Conservation (phyloP, 2,888 invertebrate species). For the Thereva nobilitata region DNA sequence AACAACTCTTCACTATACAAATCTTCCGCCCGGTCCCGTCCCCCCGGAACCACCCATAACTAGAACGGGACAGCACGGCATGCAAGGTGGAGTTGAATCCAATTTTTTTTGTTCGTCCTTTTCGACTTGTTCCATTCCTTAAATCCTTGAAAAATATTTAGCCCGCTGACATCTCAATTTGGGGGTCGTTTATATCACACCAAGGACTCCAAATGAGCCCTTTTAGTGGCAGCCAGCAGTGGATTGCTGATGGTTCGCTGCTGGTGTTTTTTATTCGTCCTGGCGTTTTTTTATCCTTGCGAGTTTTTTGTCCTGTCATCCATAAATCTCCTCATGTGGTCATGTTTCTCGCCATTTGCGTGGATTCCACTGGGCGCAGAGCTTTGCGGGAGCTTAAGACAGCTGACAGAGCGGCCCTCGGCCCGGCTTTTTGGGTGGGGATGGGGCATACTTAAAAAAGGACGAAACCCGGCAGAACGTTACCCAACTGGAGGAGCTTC, state of each 20-base stretch:
- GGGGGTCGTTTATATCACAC: conserved; percentile 26
- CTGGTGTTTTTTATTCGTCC: conserved; percentile 20
- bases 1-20: conserved; percentile 10
- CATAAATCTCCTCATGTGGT: conserved; percentile 34
- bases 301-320: conserved; percentile 19
- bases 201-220: conserved; percentile 30
- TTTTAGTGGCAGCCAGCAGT: conserved; percentile 29
- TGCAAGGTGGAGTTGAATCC: neutral
- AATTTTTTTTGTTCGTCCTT: neutral
- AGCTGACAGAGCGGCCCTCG: conserved; percentile 14
- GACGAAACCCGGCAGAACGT: neutral
- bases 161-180: conserved; percentile 26
- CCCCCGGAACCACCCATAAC: no score
- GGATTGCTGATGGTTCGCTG: conserved; percentile 7
- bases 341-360: conserved; percentile 34
- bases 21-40: neutral
- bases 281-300: conserved; percentile 8
- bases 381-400: conserved; percentile 33
- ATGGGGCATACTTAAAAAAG: conserved; percentile 10
- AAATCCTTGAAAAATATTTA: neutral
- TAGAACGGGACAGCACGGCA: neutral
- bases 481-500: conserved; percentile 21
- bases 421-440: neutral
- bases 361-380: conserved; percentile 29
- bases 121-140: neutral